phyloP scores from a whole-genome alignment of 2,113 vertebrate species.

The Ginglymostoma cirratum region DNA sequence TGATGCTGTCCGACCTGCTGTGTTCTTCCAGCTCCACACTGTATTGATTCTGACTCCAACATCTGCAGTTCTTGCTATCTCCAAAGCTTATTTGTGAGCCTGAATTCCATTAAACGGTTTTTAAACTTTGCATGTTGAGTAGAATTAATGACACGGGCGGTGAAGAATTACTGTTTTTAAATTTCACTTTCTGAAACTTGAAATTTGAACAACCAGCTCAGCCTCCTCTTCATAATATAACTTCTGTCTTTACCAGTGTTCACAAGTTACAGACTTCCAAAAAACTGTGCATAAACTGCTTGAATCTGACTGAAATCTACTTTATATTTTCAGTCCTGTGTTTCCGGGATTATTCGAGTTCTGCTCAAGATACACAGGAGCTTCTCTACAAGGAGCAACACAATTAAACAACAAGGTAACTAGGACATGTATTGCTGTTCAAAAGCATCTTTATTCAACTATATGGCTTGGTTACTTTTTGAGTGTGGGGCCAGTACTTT shows the following conservation, averaged over 20 bases:
- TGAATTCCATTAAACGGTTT: neutral
- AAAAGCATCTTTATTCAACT: neutral
- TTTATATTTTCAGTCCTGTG: slow-evolving; percentile 69
- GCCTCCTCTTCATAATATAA: neutral
- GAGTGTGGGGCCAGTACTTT: neutral
- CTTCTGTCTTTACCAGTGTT: neutral
- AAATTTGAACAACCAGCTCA: neutral
- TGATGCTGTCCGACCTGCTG: too few relatives aligned
- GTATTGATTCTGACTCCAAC: too few relatives aligned
- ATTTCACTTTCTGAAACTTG: neutral
- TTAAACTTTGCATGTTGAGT: neutral
- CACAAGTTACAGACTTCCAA: neutral
- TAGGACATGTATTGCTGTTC: neutral
- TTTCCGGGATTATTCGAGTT: slow-evolving; percentile 97
- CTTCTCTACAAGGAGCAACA: slow-evolving; percentile 92
- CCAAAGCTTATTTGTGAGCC: too few relatives aligned
- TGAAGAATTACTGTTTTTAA: too few relatives aligned
- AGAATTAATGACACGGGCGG: neutral
- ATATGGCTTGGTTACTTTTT: neutral
- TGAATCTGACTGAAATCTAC: slow-evolving; percentile 34
- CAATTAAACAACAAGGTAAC: slow-evolving; percentile 96
- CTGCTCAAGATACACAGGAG: slow-evolving; percentile 93
- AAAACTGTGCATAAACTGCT: neutral
- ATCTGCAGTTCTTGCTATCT: too few relatives aligned
- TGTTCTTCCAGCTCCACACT: too few relatives aligned